These are phyloP conservation scores for Toxotes jaculatrix DNA, from an alignment of 2,113 vertebrate genomes.

Conservation along the genomic window DNA sequence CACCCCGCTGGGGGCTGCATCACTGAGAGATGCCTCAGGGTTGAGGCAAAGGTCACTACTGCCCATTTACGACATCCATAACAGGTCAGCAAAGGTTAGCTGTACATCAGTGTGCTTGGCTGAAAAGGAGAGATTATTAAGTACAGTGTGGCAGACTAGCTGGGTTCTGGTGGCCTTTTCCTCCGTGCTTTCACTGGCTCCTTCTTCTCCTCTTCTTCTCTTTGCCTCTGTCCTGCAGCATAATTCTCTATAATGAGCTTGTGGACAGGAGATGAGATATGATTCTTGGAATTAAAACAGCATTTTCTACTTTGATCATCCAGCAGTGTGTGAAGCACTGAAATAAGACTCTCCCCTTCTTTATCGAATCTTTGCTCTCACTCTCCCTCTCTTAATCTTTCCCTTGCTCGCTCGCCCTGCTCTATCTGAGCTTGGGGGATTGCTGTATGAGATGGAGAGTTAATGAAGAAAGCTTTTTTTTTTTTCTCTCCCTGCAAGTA, in stretches of 20 bases:
- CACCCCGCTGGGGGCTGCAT: background rate
- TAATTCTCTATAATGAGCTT: slow-evolving; percentile 80
- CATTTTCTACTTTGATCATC: slow-evolving; percentile 81
- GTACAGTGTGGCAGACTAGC: background rate
- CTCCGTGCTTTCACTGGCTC: slow-evolving; percentile 32
- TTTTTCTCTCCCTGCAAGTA: slow-evolving; percentile 32
- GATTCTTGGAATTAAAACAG: slow-evolving; percentile 83
- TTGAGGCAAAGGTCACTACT: slow-evolving; percentile 17
- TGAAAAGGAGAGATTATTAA: background rate
- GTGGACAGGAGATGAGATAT: slow-evolving; percentile 80
- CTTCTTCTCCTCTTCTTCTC: slow-evolving; percentile 36
- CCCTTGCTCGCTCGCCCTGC: slow-evolving; percentile 49
- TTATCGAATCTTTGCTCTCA: slow-evolving; percentile 71
- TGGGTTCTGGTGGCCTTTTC: slow-evolving; percentile 5
- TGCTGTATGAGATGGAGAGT: slow-evolving; percentile 70
- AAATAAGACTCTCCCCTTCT: slow-evolving; percentile 75
- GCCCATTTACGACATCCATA: background rate
- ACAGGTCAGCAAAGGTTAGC: slow-evolving; percentile 19
- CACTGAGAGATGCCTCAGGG: background rate
- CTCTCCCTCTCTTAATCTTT: slow-evolving; percentile 68
- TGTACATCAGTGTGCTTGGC: background rate
- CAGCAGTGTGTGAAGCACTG: slow-evolving; percentile 66
- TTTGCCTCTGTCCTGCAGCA: slow-evolving; percentile 65
- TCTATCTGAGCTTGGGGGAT: slow-evolving; percentile 71
- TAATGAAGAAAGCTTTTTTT: slow-evolving; percentile 74